Evolutionary conservation across 2,888 invertebrate genomes (phyloP).

Genomic region (Drosophila pseudotakahashii): DNA sequence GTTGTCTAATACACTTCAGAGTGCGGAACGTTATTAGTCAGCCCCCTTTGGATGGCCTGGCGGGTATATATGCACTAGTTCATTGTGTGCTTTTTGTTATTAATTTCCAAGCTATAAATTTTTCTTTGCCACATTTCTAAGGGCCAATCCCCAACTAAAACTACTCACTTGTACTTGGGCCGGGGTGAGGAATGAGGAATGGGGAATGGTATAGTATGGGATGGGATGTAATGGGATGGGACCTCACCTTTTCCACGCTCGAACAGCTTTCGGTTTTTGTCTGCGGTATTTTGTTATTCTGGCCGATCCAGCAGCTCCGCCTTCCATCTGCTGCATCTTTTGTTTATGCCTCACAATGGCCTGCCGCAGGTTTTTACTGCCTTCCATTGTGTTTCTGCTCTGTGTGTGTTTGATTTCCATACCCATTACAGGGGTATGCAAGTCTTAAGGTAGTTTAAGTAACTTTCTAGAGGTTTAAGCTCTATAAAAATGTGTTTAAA

Average conservation of each 20-base stretch:
- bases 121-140: constrained; percentile 76
- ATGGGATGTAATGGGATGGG: neutral
- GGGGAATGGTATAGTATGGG: neutral
- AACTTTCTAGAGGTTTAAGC: too few species aligned
- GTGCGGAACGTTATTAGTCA: constrained; percentile 38
- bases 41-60: constrained; percentile 44
- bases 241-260: constrained; percentile 70
- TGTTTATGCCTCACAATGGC: constrained; percentile 74
- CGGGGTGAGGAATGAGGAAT: neutral
- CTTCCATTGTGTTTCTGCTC: constrained; percentile 57
- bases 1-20: constrained; percentile 45
- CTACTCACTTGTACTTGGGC: constrained; percentile 40
- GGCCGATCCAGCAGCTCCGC: constrained; percentile 56
- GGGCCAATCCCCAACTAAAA: constrained; percentile 56
- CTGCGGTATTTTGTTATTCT: constrained; percentile 58
- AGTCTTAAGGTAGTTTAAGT: neutral
- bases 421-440: constrained; percentile 4
- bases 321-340: constrained; percentile 67
- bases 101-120: constrained; percentile 79
- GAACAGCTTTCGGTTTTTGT: constrained; percentile 52
- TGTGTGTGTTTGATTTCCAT: constrained; percentile 21
- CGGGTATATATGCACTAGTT: constrained; percentile 62
- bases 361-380: constrained; percentile 75
- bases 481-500: too few species aligned
- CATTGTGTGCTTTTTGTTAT: constrained; percentile 75